Percentiles rank a stretch among this genome's conserved stretches.
Evolutionary conservation across 37 sponge, comb jelly and placozoan species (phyloP).

Genomic region (Aplysina aerophoba): DNA sequence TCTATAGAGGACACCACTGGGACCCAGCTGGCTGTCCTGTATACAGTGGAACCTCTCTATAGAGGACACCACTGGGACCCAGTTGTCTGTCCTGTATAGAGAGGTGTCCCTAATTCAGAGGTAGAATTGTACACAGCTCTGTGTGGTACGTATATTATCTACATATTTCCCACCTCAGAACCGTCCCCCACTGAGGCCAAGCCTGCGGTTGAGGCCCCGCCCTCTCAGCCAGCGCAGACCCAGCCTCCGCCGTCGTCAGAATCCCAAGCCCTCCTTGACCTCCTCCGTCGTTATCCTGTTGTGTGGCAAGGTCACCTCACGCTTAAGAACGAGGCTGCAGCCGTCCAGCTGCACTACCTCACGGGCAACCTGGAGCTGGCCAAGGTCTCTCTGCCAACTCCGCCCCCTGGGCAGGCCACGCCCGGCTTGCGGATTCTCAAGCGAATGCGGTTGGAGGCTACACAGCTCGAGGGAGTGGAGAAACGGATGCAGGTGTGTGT

Average conservation of each 20-base stretch:
- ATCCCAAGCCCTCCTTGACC: conserved; percentile 48
- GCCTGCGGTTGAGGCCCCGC: background rate
- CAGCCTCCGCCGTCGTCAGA: background rate
- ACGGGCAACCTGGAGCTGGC: conserved; percentile 84
- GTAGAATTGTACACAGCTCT: too few relatives aligned
- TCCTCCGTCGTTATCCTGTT: conserved; percentile 86
- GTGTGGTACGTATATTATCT: too few relatives aligned
- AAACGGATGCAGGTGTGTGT: conserved; percentile 87
- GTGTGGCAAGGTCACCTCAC: conserved; percentile 97
- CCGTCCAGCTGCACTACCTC: conserved; percentile 96
- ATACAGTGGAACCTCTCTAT: too few relatives aligned
- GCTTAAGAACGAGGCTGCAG: conserved; percentile 95
- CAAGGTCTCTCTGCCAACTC: conserved; percentile 74
- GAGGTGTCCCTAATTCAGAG: too few relatives aligned
- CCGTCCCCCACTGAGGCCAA: background rate
- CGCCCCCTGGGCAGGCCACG: conserved; percentile 32
- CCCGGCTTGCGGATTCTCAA: conserved; percentile 83
- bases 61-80: too few relatives aligned
- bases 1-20: too few relatives aligned
- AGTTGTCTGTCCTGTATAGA: too few relatives aligned
- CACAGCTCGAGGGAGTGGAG: conserved; percentile 92
- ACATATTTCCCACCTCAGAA: background rate
- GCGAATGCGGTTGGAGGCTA: conserved; percentile 93
- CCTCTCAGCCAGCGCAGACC: background rate
- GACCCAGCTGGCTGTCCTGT: too few relatives aligned